phyloP scores from a whole-genome alignment of 2,888 invertebrate species.

The Eulithis prunata region DNA sequence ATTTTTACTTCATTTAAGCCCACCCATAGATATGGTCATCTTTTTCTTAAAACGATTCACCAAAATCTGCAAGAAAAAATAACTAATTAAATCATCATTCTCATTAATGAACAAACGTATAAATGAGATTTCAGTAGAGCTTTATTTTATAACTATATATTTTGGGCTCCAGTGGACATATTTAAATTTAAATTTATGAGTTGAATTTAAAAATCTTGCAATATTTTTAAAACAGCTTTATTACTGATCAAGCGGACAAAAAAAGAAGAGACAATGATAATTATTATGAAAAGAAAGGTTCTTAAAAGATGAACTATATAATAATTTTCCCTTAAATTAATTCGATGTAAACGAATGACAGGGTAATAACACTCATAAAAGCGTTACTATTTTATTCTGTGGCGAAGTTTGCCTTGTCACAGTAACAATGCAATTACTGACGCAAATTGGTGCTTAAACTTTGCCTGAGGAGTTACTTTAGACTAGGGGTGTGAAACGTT shows the following conservation, averaged over 20 bases:
- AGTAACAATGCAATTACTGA: slow-evolving; percentile 46
- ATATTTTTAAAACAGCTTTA: too few species aligned
- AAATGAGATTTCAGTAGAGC: too few species aligned
- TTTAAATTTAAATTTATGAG: too few species aligned
- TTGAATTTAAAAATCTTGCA: too few species aligned
- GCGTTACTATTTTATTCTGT: slow-evolving; percentile 27
- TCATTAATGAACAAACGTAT: too few species aligned
- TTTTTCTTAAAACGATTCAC: background rate
- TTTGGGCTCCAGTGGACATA: too few species aligned
- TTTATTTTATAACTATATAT: too few species aligned
- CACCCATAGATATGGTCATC: background rate
- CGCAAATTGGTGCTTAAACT: slow-evolving; percentile 45
- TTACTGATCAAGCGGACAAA: too few species aligned
- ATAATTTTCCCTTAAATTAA: background rate
- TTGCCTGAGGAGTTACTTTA: slow-evolving; percentile 37
- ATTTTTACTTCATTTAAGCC: too few species aligned
- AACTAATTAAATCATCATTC: background rate
- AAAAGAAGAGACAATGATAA: too few species aligned
- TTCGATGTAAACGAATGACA: slow-evolving; percentile 34
- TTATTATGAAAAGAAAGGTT: too few species aligned
- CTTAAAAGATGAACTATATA: too few species aligned
- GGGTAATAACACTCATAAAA: slow-evolving; percentile 43
- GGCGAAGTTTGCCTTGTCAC: slow-evolving; percentile 47
- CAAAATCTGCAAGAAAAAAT: background rate
- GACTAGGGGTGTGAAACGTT: slow-evolving; percentile 21